These are phyloP conservation scores for Cisticola juncidis DNA, from an alignment of 2,113 vertebrate species.

Conservation along the genomic window DNA sequence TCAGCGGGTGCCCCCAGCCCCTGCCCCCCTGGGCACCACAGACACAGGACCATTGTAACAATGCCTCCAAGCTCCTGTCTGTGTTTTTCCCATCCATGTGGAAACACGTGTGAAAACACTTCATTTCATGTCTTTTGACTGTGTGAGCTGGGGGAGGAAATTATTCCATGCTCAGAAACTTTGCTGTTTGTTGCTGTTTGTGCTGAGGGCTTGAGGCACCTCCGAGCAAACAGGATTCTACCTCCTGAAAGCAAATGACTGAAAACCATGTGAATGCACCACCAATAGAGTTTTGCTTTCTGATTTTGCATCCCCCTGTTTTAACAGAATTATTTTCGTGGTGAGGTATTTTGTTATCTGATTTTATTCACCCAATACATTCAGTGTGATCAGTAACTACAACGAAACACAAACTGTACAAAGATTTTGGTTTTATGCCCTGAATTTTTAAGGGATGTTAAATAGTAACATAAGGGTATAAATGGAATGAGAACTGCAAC, in stretches of 20 bases:
- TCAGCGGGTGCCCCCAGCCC: fast-evolving
- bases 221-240: neutral
- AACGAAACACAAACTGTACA: neutral
- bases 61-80: fast-evolving
- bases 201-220: fast-evolving
- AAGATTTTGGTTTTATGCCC: neutral
- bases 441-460: neutral
- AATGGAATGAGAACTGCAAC: neutral
- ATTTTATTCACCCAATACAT: neutral
- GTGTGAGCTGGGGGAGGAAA: neutral
- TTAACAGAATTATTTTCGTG: neutral
- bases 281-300: neutral
- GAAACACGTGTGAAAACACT: neutral
- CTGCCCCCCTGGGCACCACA: neutral
- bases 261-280: neutral
- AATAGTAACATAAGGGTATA: neutral
- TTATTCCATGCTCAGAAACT: neutral
- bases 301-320: neutral
- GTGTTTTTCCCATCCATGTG: neutral
- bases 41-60: too few relatives aligned
- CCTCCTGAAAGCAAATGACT: fast-evolving
- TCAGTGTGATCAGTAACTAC: neutral
- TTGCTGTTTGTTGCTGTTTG: neutral
- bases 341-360: neutral
- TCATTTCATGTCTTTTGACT: neutral